Base-by-base conservation (phyloP, 2,888 invertebrate species). In the Drosophila differens region DNA sequence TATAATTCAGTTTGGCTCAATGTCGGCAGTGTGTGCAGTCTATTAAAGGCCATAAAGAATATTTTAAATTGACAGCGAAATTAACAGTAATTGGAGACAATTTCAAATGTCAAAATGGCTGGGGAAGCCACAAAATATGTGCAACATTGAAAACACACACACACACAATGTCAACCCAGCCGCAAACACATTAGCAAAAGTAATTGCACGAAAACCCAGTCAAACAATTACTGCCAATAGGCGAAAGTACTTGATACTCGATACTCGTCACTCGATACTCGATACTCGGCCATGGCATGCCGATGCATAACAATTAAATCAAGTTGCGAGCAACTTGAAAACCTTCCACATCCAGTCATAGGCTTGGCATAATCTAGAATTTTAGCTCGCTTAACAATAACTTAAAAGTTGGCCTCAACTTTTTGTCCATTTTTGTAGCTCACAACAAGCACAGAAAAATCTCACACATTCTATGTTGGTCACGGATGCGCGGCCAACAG, bases 81-180 rank as follows among this genome's bases (percentile, higher is more conserved):
- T 76, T 76, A 76, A 67, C 22, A 25, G 79, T 87, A 84, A 87
- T 87, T 84, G 81, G 79, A 72, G 69, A 82, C 88, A 85, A 82
- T 87, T 84, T 68, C 55, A 69, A 70, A 80, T 78, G 80, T 84
- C 82, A 80, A 82, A 85, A 65, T 79, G 85, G 54, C 79, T 59
- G 71, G 67, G 55, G 81, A 70, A 81, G 83, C 87, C 87, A 70
- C 85, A 82, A 84, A 83, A 76, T 57, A 37, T 49, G 44, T 51
- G 51, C 58, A 51, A 58, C n/a, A 44, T 32, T 28, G 10, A 0
- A 10, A 47, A 41, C 49, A 54, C 53, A 35, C 39, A 70, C 47
- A 41, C 10, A 6, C 30, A 37, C 54, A 81, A 69, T 79, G 64
- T 60, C 67, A 77, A 37, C 30, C 10, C 41, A 35, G 25, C 6